Base-by-base conservation (phyloP, 1,140 invertebrate genomes). In the Hylaeus volcanicus region DNA sequence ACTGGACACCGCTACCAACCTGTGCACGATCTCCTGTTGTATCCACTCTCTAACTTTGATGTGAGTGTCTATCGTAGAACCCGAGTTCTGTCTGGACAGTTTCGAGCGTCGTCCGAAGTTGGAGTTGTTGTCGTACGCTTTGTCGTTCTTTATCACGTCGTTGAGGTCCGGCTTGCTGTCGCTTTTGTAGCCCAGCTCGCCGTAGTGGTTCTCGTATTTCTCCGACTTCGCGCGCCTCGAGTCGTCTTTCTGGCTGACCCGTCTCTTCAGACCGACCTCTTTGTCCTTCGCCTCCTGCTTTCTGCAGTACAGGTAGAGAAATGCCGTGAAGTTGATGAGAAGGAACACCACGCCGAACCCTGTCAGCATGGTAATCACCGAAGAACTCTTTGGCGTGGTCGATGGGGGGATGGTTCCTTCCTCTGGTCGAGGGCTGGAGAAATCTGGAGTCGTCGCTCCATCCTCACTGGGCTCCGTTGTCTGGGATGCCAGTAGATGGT, bases 11-110 rank as follows among this genome's bases (percentile, higher is more conserved):
- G 72, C 60, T 58, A 79, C 86, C 81, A 48, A 93, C 90, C 92
- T 94, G 87, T 96, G 95, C 81, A 96, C 94, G 65, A 96, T 95
- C 92, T 96, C 96, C 82, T 96, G 94, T 3, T 96, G 95, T 83
- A 98, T 98, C 97, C 97, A 98, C 75, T 97, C 96, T 74, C 95
- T 94, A 3, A 98, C 97, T 94, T 97, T 97, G 12, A 96, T 96
- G 87, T 97, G 96, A 0, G 97, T 96, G 89, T 97, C 97, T 79
- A 98, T 95, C 0, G 97, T 97, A 66, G 96, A 97, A 12, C 94
- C 95, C 1, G 96, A 97, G 85, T 96, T 94, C 87, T 96, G 95
- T 56, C 96, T 91, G 15, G 95, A 95, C 11, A 96, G 92, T 91
- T 96, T 95, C 83, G 95, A 96, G 61, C 94, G 92, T 84, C 95